phyloP scores from a whole-genome alignment of 2,797 vertebrate genomes.

The Eulemur mongoz region DNA sequence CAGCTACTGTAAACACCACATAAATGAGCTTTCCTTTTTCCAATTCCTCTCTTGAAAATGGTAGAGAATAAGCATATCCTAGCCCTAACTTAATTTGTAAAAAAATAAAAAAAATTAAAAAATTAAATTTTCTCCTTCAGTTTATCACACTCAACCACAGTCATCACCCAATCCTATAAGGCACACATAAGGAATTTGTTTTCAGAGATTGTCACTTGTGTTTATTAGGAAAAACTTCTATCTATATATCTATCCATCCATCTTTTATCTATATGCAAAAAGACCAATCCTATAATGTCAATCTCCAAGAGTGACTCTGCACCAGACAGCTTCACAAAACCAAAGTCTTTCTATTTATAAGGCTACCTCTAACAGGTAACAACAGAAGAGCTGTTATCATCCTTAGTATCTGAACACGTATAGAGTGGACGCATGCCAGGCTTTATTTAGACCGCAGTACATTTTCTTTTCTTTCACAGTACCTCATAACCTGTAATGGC shows the following conservation, averaged over 20 bases:
- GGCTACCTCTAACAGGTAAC: neutral
- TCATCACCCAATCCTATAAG: neutral
- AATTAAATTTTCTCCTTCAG: neutral
- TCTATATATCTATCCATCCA: neutral
- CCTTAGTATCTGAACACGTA: neutral
- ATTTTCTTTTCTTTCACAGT: accelerated
- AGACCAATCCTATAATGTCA: neutral
- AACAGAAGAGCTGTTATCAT: neutral
- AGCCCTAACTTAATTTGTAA: neutral
- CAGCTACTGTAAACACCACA: neutral
- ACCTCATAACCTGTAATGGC: accelerated
- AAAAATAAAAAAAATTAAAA: neutral
- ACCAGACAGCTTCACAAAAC: neutral
- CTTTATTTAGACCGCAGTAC: accelerated
- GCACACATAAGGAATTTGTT: neutral
- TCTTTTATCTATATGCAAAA: neutral
- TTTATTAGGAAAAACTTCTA: neutral
- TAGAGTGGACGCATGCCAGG: neutral
- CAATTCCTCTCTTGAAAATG: neutral
- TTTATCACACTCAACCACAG: neutral
- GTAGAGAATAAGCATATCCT: neutral
- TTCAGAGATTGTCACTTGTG: neutral
- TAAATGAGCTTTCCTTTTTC: neutral
- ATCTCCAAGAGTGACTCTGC: neutral
- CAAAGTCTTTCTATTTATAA: neutral